Percentiles rank a stretch among this genome's conserved stretches.
Conservation (phyloP, 2,888 invertebrate species). For the Mimumesa dahlbomi region DNA sequence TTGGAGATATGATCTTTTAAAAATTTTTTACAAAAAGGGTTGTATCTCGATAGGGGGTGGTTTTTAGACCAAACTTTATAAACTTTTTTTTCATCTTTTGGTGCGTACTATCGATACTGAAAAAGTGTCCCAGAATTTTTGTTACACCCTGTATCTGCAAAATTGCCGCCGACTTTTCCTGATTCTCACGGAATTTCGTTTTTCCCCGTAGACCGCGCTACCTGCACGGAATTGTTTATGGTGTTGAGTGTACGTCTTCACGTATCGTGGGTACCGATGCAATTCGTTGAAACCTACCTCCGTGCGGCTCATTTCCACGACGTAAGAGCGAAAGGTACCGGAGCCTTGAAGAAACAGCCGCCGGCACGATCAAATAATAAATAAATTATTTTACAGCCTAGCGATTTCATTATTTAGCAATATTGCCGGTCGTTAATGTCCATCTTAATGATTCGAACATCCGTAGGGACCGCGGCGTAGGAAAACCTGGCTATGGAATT, state of each 20-base stretch:
- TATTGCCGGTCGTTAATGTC: slow-evolving; percentile 64
- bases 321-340: slow-evolving; percentile 15
- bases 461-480: slow-evolving; percentile 34
- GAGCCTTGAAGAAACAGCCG: slow-evolving; percentile 26
- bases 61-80: too few species aligned
- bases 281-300: slow-evolving; percentile 12
- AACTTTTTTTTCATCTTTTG: too few species aligned
- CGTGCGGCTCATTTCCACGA: neutral
- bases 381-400: slow-evolving; percentile 68
- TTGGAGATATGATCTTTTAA: too few species aligned
- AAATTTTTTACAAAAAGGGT: too few species aligned
- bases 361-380: slow-evolving; percentile 62
- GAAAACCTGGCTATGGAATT: slow-evolving; percentile 40
- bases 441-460: slow-evolving; percentile 49
- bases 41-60: too few species aligned
- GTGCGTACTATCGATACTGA: too few species aligned
- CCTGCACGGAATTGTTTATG: neutral
- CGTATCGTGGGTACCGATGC: slow-evolving; percentile 12
- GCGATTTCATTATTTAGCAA: slow-evolving; percentile 70
- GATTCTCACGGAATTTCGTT: neutral
- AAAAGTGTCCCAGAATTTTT: too few species aligned
- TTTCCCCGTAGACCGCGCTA: neutral
- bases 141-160: neutral
- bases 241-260: slow-evolving; percentile 25
- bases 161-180: neutral